Conservation (phyloP, 2,888 invertebrate species). For the Griposia aprilina region DNA sequence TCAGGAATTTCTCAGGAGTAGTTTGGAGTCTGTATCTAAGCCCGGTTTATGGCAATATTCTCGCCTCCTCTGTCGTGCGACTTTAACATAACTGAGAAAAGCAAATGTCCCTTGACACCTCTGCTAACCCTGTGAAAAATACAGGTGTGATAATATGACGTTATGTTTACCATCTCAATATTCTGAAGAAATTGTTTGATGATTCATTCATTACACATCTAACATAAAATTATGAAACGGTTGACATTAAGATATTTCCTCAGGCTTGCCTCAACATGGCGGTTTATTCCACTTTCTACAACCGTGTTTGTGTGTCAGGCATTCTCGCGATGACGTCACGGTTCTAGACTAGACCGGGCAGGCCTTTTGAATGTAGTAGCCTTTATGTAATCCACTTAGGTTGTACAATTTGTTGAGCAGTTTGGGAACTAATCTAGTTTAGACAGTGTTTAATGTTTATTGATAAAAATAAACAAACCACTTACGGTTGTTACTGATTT, state of each 20-base stretch:
- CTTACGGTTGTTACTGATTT: neutral
- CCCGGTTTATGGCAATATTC: neutral
- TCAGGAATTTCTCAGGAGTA: neutral
- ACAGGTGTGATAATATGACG: neutral
- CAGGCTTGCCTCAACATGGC: constrained; percentile 40
- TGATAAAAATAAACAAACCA: constrained; percentile 8
- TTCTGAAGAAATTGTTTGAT: constrained; percentile 12
- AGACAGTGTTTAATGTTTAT: neutral
- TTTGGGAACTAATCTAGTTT: neutral
- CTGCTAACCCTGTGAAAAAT: no score
- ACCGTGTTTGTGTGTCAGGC: constrained; percentile 64
- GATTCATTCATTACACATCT: constrained; percentile 51
- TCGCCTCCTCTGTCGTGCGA: neutral
- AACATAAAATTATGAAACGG: constrained; percentile 62
- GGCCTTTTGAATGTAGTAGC: constrained; percentile 50
- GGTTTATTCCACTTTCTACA: constrained; percentile 63
- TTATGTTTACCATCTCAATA: neutral
- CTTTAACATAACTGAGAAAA: neutral
- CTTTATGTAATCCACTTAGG: constrained; percentile 53
- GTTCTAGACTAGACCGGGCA: constrained; percentile 49
- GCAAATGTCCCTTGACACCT: neutral
- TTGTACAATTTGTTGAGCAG: constrained; percentile 43
- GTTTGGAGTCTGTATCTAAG: neutral
- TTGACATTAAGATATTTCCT: constrained; percentile 60
- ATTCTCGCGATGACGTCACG: constrained; percentile 59